Evolutionary conservation across 2,113 vertebrate genomes (phyloP).

Genomic region (Zosterops borbonicus): DNA sequence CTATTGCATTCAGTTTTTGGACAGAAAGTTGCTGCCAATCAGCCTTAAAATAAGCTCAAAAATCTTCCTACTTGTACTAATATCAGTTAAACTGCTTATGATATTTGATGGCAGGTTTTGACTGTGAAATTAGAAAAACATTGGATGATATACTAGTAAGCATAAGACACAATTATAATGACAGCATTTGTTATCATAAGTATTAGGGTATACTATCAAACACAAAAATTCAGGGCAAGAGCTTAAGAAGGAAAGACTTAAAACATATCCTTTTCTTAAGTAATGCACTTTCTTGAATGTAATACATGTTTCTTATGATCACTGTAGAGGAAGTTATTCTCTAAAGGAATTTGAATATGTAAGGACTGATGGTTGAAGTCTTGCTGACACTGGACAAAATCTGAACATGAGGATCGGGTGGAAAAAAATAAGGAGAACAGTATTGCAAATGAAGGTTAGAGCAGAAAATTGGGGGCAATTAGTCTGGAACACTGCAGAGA

Average conservation of each 20-base stretch:
- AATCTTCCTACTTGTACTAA: background rate
- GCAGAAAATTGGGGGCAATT: constrained; percentile 48
- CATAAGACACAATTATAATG: background rate
- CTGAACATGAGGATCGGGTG: background rate
- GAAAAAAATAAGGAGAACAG: constrained; percentile 5
- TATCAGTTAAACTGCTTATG: constrained; percentile 20
- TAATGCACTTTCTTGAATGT: background rate
- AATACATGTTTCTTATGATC: background rate
- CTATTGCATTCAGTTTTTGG: constrained; percentile 1
- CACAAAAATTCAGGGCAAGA: background rate
- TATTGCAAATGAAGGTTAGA: constrained; percentile 37
- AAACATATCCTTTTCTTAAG: background rate
- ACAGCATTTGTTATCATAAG: background rate
- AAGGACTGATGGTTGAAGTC: background rate
- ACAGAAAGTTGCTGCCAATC: constrained; percentile 19
- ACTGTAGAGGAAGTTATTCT: background rate
- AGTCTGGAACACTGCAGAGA: constrained; percentile 54
- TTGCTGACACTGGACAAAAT: constrained; percentile 16
- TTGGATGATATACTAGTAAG: background rate
- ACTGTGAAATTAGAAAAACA: constrained; percentile 9
- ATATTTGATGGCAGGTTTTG: constrained; percentile 10
- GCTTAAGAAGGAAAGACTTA: background rate
- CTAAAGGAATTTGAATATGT: background rate
- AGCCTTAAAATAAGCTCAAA: constrained; percentile 43
- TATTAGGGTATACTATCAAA: background rate